Percentiles rank a stretch among this genome's conserved stretches.
Evolutionary conservation across 2,113 vertebrate genomes (phyloP).

Genomic region (Talpa occidentalis): DNA sequence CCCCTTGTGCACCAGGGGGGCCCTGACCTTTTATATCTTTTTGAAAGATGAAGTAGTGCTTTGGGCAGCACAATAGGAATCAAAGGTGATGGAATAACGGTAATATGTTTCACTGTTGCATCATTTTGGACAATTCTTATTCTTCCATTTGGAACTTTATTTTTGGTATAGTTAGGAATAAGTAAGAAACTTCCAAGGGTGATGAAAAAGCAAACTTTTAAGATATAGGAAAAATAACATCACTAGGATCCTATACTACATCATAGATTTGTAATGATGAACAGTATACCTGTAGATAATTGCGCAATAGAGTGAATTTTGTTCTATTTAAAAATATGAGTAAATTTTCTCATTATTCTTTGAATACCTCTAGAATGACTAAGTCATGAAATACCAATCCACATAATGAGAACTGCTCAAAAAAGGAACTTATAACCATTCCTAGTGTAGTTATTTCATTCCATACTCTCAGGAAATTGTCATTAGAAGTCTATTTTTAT

Average conservation of each 20-base stretch:
- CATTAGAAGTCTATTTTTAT: slow-evolving; percentile 27
- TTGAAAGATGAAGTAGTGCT: slow-evolving; percentile 39
- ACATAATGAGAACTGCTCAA: not conserved
- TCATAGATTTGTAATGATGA: slow-evolving; percentile 43
- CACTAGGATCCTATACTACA: not conserved
- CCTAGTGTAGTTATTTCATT: not conserved
- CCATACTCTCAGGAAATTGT: not conserved
- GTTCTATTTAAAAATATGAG: slow-evolving; percentile 35
- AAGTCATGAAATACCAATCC: slow-evolving; percentile 32
- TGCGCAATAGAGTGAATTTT: not conserved
- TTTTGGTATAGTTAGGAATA: slow-evolving; percentile 35
- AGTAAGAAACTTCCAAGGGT: slow-evolving; percentile 27
- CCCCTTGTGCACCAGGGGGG: too few relatives aligned
- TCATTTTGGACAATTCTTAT: slow-evolving; percentile 10
- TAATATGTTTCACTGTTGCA: not conserved
- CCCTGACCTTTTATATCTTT: slow-evolving; percentile 23
- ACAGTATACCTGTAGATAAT: not conserved
- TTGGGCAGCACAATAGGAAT: slow-evolving; percentile 15
- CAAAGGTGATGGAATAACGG: not conserved
- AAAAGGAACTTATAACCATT: not conserved
- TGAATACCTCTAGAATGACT: not conserved
- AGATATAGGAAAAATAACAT: slow-evolving; percentile 25
- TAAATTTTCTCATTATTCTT: slow-evolving; percentile 54
- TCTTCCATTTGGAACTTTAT: not conserved
- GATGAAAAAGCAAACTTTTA: slow-evolving; percentile 19